These are phyloP conservation scores for Myiothlypis coronata DNA, from an alignment of 2,797 vertebrate genomes.

Conservation along the genomic window DNA sequence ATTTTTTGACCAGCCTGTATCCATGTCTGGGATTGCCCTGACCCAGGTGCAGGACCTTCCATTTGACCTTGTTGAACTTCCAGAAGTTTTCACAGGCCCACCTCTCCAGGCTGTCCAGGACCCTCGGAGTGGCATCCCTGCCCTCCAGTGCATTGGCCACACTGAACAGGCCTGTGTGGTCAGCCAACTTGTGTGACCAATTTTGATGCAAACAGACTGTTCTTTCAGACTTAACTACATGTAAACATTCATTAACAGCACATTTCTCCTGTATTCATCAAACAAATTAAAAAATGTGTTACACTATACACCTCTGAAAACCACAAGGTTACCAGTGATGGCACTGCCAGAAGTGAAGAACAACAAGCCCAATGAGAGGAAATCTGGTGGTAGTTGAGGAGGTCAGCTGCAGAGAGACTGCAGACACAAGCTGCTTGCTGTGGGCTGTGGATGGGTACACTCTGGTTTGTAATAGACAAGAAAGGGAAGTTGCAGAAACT, in stretches of 20 bases:
- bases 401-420: background rate
- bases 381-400: background rate
- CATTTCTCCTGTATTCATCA: background rate
- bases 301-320: background rate
- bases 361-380: background rate
- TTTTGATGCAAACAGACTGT: background rate
- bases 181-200: background rate
- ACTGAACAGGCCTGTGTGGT: background rate
- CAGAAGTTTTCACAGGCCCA: background rate
- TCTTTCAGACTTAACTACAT: background rate
- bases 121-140: fast-evolving
- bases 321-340: background rate
- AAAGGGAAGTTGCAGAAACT: background rate
- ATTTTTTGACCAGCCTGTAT: background rate
- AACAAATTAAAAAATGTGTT: background rate
- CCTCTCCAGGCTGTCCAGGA: background rate
- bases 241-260: background rate
- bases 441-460: background rate
- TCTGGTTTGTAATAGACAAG: background rate
- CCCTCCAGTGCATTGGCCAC: fast-evolving
- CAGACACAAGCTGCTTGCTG: background rate
- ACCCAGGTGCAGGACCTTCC: background rate
- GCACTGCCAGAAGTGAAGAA: background rate
- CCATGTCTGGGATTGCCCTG: background rate
- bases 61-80: background rate